Evolutionary conservation across 2,113 vertebrate species (phyloP).

Genomic region (Vicugna pacos): DNA sequence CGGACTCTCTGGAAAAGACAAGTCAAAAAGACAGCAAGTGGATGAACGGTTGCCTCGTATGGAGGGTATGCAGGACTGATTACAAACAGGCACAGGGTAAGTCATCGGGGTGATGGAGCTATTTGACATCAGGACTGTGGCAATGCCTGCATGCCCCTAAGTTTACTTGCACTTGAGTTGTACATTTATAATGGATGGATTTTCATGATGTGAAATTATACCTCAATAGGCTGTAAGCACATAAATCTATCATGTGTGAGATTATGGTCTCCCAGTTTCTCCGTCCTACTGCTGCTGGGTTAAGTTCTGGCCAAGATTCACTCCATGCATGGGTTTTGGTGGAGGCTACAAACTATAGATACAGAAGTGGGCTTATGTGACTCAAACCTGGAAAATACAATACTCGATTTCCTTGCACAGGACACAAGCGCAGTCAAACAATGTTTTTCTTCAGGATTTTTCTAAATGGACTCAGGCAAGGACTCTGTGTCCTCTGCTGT

Average conservation of each 20-base stretch:
- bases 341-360: neutral
- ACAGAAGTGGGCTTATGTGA: neutral
- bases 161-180: neutral
- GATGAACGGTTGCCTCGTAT: neutral
- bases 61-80: neutral
- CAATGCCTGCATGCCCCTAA: rapidly evolving
- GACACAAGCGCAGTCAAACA: neutral
- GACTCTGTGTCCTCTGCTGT: neutral
- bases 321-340: neutral
- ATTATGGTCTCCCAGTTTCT: neutral
- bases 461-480: neutral
- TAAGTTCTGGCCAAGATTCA: neutral
- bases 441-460: neutral
- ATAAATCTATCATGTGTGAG: neutral
- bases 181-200: neutral
- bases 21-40: neutral
- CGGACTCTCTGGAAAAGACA: neutral
- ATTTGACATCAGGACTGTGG: neutral
- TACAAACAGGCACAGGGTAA: rapidly evolving
- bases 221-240: neutral
- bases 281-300: neutral
- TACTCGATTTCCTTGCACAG: neutral
- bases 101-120: rapidly evolving
- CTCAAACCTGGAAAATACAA: neutral
- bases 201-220: neutral